A percentile compares a stretch with the other conserved stretches of the same genome.
These are phyloP conservation scores for Geococcyx californianus DNA, from an alignment of 2,113 vertebrate species.

Conservation along the genomic window DNA sequence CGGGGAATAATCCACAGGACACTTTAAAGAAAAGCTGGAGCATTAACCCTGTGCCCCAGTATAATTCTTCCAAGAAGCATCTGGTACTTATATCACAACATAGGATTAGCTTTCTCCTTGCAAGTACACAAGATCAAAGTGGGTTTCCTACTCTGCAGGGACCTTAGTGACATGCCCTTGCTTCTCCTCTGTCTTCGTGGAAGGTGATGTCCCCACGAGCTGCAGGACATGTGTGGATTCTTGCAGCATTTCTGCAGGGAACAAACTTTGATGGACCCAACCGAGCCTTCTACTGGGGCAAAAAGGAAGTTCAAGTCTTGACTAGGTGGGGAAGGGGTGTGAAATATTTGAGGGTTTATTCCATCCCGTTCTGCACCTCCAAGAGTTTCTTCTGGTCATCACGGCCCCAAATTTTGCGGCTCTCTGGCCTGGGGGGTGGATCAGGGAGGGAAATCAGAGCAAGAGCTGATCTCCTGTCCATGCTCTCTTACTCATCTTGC, in stretches of 20 bases:
- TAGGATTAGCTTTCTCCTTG: slow-evolving; percentile 60
- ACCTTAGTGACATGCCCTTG: background rate
- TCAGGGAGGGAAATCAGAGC: background rate
- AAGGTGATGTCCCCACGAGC: background rate
- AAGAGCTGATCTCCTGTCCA: background rate
- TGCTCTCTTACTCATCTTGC: background rate
- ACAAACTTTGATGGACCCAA: background rate
- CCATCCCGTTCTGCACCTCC: background rate
- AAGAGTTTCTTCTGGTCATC: background rate
- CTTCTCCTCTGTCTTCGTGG: background rate
- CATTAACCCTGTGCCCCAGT: slow-evolving; percentile 75
- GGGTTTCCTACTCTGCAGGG: background rate
- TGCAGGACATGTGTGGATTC: rapidly evolving
- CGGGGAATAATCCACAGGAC: slow-evolving; percentile 66
- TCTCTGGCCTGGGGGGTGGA: rapidly evolving
- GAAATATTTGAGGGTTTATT: background rate
- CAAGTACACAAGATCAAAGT: slow-evolving; percentile 50
- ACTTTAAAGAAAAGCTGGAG: slow-evolving; percentile 72
- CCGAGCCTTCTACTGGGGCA: background rate
- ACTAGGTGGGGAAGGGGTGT: background rate
- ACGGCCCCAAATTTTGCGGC: rapidly evolving
- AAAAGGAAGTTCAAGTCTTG: background rate
- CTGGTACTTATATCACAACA: slow-evolving; percentile 64
- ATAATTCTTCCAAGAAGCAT: slow-evolving; percentile 69
- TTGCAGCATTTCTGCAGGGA: background rate